Evolutionary conservation across 2,888 invertebrate genomes (phyloP), one percentile per base, ranked within the genome.

Genomic region (Bruchidius siliquastri): DNA sequence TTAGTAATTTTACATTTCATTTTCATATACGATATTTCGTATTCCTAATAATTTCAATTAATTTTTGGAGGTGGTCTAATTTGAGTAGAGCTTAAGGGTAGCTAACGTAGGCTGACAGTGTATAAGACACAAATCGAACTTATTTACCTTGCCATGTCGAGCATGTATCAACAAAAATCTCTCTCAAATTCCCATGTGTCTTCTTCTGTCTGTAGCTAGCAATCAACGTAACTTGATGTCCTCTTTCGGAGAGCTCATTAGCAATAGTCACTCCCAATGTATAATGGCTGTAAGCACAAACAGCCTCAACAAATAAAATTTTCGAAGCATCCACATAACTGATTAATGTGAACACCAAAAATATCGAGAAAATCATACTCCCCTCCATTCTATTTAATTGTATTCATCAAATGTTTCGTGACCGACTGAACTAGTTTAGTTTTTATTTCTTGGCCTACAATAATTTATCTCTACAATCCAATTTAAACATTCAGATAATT

Each of bases 171-270:
- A 79, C 76, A 18, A 78, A 79, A 8, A 81, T 73, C 72, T 80
- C 79, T 4, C 84, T 86, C 20, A 87, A 84, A 82, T 88, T 88
- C 68, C 84, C 82, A 73, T 88, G 84, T 6, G 85, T 85, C 49
- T 82, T 81, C 74, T 86, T 86, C 6, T 86, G 81, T 20, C 78
- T 79, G 73, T 80, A 82, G 0, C 83, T 81, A 69, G 80, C 82
- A 32, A 85, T 78, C n/a, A 84, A 79, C 2, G 84, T 84, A 13
- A 89, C 85, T 72, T 87, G 84, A 79, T 89, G 88, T 3, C 88
- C 88, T 68, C 85, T 79, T 20, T 74, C 74, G 0, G 83, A 83
- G 66, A 85, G 76, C 74, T 81, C 83, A 71, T 82, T 81, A 18
- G 83, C 74, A n/a, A 85, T 73, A n/a, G 77, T 74, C 71, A 81